These are phyloP conservation scores for Beroe forskalii DNA, from an alignment of 37 sponge, comb jelly and placozoan genomes.

Conservation along the genomic window DNA sequence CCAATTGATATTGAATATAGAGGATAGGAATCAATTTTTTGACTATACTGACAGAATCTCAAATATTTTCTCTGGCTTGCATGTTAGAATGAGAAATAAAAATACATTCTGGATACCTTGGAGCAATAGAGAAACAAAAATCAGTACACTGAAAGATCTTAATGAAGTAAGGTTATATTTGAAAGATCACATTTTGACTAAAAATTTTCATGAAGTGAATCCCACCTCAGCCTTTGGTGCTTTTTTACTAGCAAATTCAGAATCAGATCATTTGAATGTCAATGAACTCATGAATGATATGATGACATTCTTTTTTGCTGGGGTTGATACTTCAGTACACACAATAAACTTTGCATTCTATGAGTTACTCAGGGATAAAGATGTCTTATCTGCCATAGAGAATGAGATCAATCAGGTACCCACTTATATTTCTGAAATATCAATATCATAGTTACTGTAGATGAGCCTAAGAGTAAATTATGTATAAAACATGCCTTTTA, in stretches of 20 bases:
- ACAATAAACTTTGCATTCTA: constrained; percentile 47
- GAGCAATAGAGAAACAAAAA: not conserved
- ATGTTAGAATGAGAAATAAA: not conserved
- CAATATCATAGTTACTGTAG: too few species aligned
- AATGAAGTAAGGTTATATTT: not conserved
- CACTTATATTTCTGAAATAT: too few species aligned
- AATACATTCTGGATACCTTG: constrained; percentile 54
- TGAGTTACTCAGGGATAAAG: constrained; percentile 7
- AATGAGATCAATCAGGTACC: not conserved
- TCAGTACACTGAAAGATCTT: not conserved
- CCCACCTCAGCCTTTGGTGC: not conserved
- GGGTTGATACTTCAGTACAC: constrained; percentile 20
- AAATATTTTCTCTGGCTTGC: not conserved
- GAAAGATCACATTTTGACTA: not conserved
- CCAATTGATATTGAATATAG: not conserved
- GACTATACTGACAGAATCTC: not conserved
- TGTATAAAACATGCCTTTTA: too few species aligned
- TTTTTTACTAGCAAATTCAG: not conserved
- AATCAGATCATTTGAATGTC: not conserved
- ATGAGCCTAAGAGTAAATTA: too few species aligned
- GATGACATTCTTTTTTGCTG: constrained; percentile 30
- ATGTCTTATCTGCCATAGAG: not conserved
- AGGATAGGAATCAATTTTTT: not conserved
- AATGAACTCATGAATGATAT: constrained; percentile 10
- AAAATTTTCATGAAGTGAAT: not conserved